Evolutionary conservation across 2,888 invertebrate genomes (phyloP).

Genomic region (Eupithecia pulchellata): DNA sequence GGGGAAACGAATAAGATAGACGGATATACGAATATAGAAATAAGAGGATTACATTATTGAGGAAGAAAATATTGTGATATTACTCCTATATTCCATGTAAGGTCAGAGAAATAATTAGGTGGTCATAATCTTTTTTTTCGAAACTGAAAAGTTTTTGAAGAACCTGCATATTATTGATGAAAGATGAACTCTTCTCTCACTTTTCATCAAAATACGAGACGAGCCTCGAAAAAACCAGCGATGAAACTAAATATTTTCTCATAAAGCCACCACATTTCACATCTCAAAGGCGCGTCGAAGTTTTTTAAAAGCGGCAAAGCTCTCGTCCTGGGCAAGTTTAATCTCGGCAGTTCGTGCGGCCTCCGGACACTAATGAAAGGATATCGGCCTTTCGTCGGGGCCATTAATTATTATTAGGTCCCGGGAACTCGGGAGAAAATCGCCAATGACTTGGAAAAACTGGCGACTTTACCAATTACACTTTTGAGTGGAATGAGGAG

Average conservation of each 20-base stretch:
- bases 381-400: constrained; percentile 80
- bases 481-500: constrained; percentile 62
- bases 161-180: neutral
- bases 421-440: constrained; percentile 69
- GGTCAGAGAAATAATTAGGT: neutral
- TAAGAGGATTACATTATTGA: neutral
- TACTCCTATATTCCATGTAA: neutral
- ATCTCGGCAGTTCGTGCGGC: constrained; percentile 71
- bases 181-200: no score
- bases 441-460: constrained; percentile 80
- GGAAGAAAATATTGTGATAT: neutral
- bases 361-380: constrained; percentile 82
- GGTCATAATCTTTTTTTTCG: neutral
- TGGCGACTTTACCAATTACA: constrained; percentile 73
- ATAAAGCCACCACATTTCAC: constrained; percentile 61
- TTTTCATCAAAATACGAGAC: neutral
- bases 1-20: neutral
- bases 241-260: constrained; percentile 57
- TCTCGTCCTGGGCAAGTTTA: constrained; percentile 76
- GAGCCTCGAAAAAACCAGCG: constrained; percentile 31
- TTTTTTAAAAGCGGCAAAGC: constrained; percentile 69
- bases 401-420: constrained; percentile 84
- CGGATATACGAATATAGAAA: neutral
- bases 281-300: constrained; percentile 66
- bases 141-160: neutral